A percentile compares a stretch with the other conserved stretches of the same genome.
phyloP scores from a whole-genome alignment of 1,140 invertebrate genomes.

The Cydia strobilella region DNA sequence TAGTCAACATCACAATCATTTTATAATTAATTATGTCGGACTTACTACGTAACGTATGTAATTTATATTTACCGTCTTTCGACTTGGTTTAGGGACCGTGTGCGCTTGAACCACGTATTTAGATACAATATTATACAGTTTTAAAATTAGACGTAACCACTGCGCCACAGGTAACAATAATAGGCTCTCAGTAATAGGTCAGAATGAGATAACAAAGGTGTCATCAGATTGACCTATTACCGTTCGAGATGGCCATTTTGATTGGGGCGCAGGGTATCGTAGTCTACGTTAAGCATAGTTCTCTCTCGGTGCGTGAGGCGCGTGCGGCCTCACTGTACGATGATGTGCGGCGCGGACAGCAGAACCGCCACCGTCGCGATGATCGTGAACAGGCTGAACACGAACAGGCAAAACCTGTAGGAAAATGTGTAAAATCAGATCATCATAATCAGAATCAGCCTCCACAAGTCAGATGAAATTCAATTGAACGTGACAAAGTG shows the following conservation, averaged over 20 bases:
- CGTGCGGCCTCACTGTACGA: slow-evolving; percentile 88
- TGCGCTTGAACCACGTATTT: slow-evolving; percentile 71
- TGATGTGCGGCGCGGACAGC: slow-evolving; percentile 96
- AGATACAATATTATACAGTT: slow-evolving; percentile 57
- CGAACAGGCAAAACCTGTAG: slow-evolving; percentile 94
- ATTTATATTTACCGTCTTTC: slow-evolving; percentile 70
- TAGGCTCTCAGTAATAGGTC: not conserved
- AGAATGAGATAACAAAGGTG: not conserved
- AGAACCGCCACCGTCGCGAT: slow-evolving; percentile 97
- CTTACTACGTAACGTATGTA: slow-evolving; percentile 61
- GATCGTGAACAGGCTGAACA: slow-evolving; percentile 98
- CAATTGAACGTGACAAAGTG: not conserved
- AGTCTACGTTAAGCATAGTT: slow-evolving; percentile 62
- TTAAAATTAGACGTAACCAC: slow-evolving; percentile 49
- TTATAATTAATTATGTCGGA: slow-evolving; percentile 65
- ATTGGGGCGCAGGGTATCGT: slow-evolving; percentile 6
- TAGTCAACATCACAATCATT: slow-evolving; percentile 75
- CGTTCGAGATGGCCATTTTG: slow-evolving; percentile 23
- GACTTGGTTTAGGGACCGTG: slow-evolving; percentile 66
- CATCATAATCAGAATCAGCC: not conserved
- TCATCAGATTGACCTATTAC: slow-evolving; percentile 41
- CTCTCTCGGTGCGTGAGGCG: slow-evolving; percentile 53
- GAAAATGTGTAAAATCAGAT: not conserved
- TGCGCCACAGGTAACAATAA: not conserved
- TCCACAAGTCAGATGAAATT: not conserved